These are phyloP conservation scores for Myripristis jacobus DNA, from an alignment of 2,797 vertebrate genomes.

Conservation along the genomic window DNA sequence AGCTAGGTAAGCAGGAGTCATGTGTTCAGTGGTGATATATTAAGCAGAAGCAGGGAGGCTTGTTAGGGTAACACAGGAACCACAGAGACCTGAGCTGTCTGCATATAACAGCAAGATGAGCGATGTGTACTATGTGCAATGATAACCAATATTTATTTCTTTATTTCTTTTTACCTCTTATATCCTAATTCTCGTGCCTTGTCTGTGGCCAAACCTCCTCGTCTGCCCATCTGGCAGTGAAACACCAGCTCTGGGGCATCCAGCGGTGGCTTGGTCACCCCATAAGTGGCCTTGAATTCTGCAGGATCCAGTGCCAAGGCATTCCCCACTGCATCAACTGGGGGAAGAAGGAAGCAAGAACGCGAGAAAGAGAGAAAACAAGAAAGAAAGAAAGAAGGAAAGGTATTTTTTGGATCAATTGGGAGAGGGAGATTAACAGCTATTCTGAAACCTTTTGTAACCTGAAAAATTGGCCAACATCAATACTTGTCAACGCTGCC, in stretches of 20 bases:
- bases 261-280: conserved; percentile 76
- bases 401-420: neutral
- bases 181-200: conserved; percentile 81
- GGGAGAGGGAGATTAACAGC: neutral
- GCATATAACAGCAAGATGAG: neutral
- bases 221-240: conserved; percentile 84
- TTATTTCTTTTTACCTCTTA: conserved; percentile 82
- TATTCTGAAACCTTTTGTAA: conserved; percentile 7
- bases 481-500: neutral
- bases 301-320: conserved; percentile 81
- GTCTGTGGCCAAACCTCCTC: conserved; percentile 79
- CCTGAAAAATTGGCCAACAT: neutral
- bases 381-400: neutral
- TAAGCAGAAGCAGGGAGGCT: neutral
- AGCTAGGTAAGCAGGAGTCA: neutral
- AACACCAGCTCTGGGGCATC: conserved; percentile 83
- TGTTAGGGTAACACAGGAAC: neutral
- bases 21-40: neutral
- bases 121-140: neutral
- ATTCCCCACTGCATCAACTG: conserved; percentile 81
- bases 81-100: neutral
- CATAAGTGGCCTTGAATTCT: conserved; percentile 81
- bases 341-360: neutral
- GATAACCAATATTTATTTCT: conserved; percentile 3
- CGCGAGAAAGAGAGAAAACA: neutral